These are phyloP conservation scores for Microcebus jonahi DNA, from an alignment of 2,113 vertebrate genomes.

Conservation along the genomic window DNA sequence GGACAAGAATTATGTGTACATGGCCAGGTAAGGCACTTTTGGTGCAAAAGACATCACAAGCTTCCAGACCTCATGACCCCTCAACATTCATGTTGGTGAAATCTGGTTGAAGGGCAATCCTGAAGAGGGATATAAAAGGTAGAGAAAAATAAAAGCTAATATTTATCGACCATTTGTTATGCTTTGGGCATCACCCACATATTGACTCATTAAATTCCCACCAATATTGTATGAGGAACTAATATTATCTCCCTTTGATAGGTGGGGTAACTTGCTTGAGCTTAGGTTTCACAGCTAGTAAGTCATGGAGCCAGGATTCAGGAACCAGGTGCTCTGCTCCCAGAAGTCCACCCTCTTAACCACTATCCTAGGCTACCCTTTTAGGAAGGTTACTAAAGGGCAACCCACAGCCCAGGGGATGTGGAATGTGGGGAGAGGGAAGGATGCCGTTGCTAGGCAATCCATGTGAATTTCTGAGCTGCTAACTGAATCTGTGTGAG, in stretches of 20 bases:
- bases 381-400: constrained; percentile 14
- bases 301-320: not conserved
- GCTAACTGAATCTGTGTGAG: not conserved
- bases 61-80: not conserved
- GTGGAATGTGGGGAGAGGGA: not conserved
- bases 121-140: not conserved
- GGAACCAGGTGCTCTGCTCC: not conserved
- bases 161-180: not conserved
- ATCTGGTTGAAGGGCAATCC: not conserved
- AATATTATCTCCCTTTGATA: not conserved
- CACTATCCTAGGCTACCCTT: not conserved
- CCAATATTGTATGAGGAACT: not conserved
- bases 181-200: not conserved
- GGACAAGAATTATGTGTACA: not conserved
- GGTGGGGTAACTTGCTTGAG: not conserved
- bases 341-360: not conserved
- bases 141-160: not conserved
- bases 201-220: not conserved
- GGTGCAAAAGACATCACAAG: not conserved
- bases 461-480: not conserved
- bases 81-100: not conserved
- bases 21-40: not conserved
- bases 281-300: not conserved
- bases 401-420: not conserved
- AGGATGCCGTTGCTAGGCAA: not conserved